phyloP scores from a whole-genome alignment of 2,113 vertebrate species.

The Mastomys natalensis region DNA sequence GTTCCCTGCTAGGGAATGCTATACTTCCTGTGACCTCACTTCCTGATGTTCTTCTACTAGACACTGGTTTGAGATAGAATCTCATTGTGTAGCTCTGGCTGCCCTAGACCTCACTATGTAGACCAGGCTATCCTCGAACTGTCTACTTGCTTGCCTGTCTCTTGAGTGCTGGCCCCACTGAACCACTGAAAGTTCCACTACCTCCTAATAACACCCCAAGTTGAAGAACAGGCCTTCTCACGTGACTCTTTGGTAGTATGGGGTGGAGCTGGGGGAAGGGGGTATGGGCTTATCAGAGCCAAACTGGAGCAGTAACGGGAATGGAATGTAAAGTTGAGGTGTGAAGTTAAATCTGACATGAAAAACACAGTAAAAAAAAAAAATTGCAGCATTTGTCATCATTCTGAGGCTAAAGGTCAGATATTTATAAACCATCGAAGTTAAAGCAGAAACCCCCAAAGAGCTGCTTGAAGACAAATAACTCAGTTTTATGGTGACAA shows the following conservation, averaged over 20 bases:
- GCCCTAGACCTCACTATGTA: background rate
- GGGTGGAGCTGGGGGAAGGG: no score
- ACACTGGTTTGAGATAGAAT: background rate
- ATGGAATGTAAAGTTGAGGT: background rate
- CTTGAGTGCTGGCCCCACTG: background rate
- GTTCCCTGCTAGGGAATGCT: background rate
- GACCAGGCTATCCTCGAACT: background rate
- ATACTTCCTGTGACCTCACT: background rate
- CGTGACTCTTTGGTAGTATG: background rate
- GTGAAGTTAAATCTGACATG: background rate
- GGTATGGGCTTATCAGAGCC: background rate
- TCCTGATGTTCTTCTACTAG: background rate
- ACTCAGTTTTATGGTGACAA: slow-evolving; percentile 30
- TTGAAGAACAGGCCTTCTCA: background rate
- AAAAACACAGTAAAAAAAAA: background rate
- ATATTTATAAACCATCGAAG: background rate
- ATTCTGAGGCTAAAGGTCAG: slow-evolving; percentile 9
- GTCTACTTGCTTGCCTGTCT: background rate
- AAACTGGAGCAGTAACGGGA: background rate
- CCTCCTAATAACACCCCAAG: background rate
- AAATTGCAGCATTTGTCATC: background rate
- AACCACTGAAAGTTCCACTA: background rate
- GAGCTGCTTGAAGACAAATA: slow-evolving; percentile 1
- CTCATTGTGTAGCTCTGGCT: background rate
- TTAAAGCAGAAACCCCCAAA: slow-evolving; percentile 6